Conservation (phyloP, 30 jellyfish, hydroid and myxozoan species). For the Rhopilema esculentum region DNA sequence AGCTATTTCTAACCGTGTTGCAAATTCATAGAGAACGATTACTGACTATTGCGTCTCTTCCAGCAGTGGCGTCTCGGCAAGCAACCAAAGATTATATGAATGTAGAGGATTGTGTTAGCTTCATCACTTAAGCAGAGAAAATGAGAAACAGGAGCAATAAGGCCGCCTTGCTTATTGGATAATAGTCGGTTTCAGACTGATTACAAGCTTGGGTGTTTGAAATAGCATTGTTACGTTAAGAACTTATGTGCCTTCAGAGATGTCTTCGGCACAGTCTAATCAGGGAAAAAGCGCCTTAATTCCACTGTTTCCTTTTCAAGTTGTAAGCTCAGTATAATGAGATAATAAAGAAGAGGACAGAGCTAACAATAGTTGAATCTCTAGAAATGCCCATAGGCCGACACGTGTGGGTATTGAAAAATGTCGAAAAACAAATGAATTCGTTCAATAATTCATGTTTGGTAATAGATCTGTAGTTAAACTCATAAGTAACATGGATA, state of each 20-base stretch:
- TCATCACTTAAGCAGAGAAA: conserved; percentile 74
- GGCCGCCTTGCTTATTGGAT: conserved; percentile 86
- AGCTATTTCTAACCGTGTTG: not conserved
- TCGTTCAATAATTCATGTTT: conserved; percentile 61
- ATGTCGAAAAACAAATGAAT: conserved; percentile 68
- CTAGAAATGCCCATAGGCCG: conserved; percentile 84
- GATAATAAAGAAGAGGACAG: conserved; percentile 67
- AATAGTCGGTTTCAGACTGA: conserved; percentile 73
- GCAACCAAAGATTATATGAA: conserved; percentile 62
- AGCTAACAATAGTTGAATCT: conserved; percentile 49
- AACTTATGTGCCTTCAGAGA: conserved; percentile 58
- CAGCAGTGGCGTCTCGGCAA: conserved; percentile 62
- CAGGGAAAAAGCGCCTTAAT: conserved; percentile 61
- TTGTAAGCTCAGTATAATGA: conserved; percentile 73
- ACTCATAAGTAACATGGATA: conserved; percentile 74
- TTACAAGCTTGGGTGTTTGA: conserved; percentile 76
- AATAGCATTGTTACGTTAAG: conserved; percentile 75
- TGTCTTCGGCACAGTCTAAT: conserved; percentile 84
- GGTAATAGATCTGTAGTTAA: conserved; percentile 65
- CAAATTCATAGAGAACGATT: not conserved
- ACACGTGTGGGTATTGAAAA: conserved; percentile 79
- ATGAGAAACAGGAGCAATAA: conserved; percentile 69
- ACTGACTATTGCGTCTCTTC: not conserved
- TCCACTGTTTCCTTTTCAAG: conserved; percentile 74
- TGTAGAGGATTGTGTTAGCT: conserved; percentile 66